phyloP scores from a whole-genome alignment of 2,797 vertebrate species.

The Oreortyx pictus region DNA sequence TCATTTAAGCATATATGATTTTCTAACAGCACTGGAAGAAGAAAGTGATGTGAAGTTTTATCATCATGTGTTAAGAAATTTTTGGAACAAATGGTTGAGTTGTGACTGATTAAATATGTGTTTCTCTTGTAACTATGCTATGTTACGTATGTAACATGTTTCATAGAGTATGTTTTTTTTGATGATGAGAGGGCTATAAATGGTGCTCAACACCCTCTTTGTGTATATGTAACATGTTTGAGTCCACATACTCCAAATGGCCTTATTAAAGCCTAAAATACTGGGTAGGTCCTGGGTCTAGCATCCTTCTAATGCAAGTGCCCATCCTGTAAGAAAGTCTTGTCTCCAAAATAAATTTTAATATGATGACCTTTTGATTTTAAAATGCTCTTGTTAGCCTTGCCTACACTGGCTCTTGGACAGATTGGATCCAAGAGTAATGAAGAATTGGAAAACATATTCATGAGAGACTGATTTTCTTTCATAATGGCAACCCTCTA shows the following conservation, averaged over 20 bases:
- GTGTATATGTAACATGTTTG: neutral
- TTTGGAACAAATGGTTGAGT: accelerated
- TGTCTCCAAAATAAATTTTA: neutral
- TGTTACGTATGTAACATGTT: neutral
- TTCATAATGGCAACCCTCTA: neutral
- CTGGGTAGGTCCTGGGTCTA: neutral
- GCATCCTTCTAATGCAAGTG: neutral
- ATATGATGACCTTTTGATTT: neutral
- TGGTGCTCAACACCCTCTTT: neutral
- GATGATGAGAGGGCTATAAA: neutral
- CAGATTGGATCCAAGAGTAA: conserved; percentile 3
- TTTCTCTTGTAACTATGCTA: neutral
- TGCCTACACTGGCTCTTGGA: neutral
- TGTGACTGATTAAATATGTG: neutral
- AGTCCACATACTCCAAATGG: neutral
- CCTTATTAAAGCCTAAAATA: neutral
- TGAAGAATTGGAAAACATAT: neutral
- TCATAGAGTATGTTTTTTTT: neutral
- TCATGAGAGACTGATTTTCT: neutral
- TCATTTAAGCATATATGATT: neutral
- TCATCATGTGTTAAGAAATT: neutral
- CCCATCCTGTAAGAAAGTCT: neutral
- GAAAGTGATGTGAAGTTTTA: neutral
- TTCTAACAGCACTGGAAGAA: neutral
- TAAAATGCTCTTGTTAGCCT: neutral